A percentile compares a stretch with the other conserved stretches of the same genome.
These are phyloP conservation scores for Bombyx mandarina DNA, from an alignment of 1,140 invertebrate genomes.

Conservation along the genomic window DNA sequence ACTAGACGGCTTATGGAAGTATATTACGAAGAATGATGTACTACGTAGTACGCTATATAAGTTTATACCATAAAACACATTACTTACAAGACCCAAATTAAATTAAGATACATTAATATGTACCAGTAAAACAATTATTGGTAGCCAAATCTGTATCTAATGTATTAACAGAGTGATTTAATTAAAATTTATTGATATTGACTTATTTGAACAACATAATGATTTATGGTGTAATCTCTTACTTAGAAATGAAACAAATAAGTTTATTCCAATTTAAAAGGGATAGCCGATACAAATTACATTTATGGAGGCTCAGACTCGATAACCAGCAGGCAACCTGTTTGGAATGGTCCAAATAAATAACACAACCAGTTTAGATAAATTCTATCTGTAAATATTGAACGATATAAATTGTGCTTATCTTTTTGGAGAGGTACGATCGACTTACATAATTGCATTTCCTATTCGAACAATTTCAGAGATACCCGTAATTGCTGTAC, in stretches of 20 bases:
- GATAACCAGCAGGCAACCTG: constrained; percentile 56
- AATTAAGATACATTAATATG: too few relatives aligned
- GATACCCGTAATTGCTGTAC: too few relatives aligned
- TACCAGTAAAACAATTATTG: too few relatives aligned
- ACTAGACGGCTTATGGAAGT: too few relatives aligned
- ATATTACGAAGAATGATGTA: too few relatives aligned
- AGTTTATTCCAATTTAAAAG: constrained; percentile 47
- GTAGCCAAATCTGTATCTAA: too few relatives aligned
- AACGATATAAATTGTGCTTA: constrained; percentile 43
- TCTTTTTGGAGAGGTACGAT: constrained; percentile 20
- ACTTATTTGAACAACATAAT: constrained; percentile 25
- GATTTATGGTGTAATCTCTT: constrained; percentile 33
- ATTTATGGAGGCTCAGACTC: constrained; percentile 49
- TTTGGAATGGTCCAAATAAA: constrained; percentile 57
- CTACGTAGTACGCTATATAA: too few relatives aligned
- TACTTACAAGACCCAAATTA: too few relatives aligned
- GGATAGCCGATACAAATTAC: constrained; percentile 58
- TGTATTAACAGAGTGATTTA: constrained; percentile 10
- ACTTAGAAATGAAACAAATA: constrained; percentile 38
- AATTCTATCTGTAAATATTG: constrained; percentile 62
- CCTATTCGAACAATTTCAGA: constrained; percentile 1
- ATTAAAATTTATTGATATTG: constrained; percentile 18
- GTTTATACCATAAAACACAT: too few relatives aligned
- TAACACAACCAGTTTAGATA: constrained; percentile 61
- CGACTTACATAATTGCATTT: constrained; percentile 8